These are phyloP conservation scores for Microctonus hyperodae DNA, from an alignment of 2,888 invertebrate genomes.

Conservation along the genomic window DNA sequence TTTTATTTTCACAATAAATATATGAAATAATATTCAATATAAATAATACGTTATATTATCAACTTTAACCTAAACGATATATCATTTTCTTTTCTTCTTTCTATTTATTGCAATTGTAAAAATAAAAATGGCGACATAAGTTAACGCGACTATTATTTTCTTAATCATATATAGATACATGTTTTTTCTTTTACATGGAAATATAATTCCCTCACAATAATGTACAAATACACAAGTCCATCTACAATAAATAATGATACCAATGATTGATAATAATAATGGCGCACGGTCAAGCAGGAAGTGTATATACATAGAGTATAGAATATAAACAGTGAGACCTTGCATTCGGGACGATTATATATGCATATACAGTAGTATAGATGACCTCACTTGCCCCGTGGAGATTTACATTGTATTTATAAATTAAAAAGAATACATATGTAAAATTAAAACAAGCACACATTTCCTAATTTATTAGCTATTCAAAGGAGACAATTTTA, in stretches of 20 bases:
- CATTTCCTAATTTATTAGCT: neutral
- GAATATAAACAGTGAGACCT: neutral
- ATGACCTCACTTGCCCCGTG: slow-evolving; percentile 1
- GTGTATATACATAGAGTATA: neutral
- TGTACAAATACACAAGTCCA: neutral
- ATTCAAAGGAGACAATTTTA: neutral
- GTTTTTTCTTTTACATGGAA: neutral
- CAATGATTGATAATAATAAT: neutral
- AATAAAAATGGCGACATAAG: neutral
- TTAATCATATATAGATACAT: neutral
- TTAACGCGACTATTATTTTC: neutral
- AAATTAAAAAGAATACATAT: neutral
- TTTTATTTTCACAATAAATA: neutral
- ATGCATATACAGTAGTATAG: neutral
- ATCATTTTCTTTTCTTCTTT: neutral
- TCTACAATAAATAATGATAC: neutral
- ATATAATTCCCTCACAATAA: neutral
- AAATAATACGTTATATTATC: neutral
- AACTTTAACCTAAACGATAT: neutral
- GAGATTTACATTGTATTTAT: neutral
- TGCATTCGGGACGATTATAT: neutral
- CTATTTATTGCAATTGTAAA: neutral
- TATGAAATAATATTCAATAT: neutral
- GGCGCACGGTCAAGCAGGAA: neutral
- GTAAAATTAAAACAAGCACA: neutral